Conservation (phyloP, 1,140 invertebrate genomes). For the Neodiprion fabricii region DNA sequence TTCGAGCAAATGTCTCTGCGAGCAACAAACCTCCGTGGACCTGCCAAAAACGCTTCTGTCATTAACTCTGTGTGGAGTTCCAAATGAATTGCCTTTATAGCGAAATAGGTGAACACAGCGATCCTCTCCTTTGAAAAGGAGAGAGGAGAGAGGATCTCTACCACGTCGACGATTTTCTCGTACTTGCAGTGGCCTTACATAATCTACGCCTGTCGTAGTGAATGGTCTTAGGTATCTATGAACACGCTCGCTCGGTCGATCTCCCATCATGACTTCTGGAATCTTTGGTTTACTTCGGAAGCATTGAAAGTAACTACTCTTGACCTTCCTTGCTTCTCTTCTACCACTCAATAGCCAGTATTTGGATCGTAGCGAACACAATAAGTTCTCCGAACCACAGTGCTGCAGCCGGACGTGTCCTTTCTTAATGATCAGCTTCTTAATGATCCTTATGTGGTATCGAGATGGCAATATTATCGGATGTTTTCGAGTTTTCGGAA, state of each 20-base stretch:
- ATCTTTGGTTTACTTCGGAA: neutral
- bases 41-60: slow-evolving; percentile 22
- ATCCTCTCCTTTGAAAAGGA: slow-evolving; percentile 27
- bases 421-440: too few species aligned
- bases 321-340: too few species aligned
- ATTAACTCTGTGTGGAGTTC: slow-evolving; percentile 22
- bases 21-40: slow-evolving; percentile 21
- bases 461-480: too few species aligned
- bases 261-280: slow-evolving; percentile 34
- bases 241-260: slow-evolving; percentile 33
- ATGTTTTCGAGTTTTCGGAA: too few species aligned
- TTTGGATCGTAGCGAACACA: too few species aligned
- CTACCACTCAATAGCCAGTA: too few species aligned
- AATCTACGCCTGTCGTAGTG: slow-evolving; percentile 37
- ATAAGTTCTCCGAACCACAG: too few species aligned
- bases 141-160: neutral
- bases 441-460: too few species aligned
- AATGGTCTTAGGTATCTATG: slow-evolving; percentile 35
- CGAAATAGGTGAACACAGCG: slow-evolving; percentile 25
- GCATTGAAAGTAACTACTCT: too few species aligned
- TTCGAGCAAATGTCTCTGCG: slow-evolving; percentile 25
- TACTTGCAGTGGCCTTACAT: slow-evolving; percentile 42
- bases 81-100: slow-evolving; percentile 24
- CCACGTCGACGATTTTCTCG: slow-evolving; percentile 29
- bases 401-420: too few species aligned